Percentiles rank a stretch among this genome's conserved stretches.
phyloP scores from a whole-genome alignment of 2,797 vertebrate species.

The Epinephelus coioides region DNA sequence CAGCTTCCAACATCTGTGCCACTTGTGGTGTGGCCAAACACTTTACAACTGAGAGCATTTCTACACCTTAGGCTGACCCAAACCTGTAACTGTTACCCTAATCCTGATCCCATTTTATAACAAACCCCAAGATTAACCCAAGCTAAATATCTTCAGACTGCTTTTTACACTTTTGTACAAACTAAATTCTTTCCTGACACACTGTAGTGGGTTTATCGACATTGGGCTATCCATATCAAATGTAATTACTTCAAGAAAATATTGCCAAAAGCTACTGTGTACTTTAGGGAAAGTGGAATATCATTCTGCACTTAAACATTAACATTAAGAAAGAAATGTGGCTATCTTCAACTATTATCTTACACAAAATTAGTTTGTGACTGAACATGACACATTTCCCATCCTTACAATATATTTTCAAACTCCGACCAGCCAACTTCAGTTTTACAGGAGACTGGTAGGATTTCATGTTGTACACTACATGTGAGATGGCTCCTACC shows the following conservation, averaged over 20 bases:
- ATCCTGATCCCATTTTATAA: not conserved
- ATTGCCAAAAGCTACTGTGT: not conserved
- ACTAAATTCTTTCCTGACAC: not conserved
- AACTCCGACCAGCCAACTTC: not conserved
- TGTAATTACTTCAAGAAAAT: not conserved
- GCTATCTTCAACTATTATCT: not conserved
- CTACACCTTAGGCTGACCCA: not conserved
- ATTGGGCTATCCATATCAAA: not conserved
- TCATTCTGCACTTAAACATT: not conserved
- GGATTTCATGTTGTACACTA: conserved; percentile 16
- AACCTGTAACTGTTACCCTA: not conserved
- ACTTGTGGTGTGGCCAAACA: not conserved
- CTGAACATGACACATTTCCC: conserved; percentile 15
- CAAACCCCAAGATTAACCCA: not conserved
- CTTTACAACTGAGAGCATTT: not conserved
- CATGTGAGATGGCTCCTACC: conserved; percentile 29
- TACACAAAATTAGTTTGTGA: not conserved
- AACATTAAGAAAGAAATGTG: not conserved
- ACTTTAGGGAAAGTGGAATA: not conserved
- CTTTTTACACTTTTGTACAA: not conserved
- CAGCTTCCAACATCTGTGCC: not conserved
- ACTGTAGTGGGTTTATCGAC: not conserved
- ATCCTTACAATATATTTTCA: conserved; percentile 9
- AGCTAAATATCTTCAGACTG: not conserved
- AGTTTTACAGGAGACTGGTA: conserved; percentile 52